Base-by-base conservation (phyloP, 2,888 invertebrate species). In the Apantesis nais region DNA sequence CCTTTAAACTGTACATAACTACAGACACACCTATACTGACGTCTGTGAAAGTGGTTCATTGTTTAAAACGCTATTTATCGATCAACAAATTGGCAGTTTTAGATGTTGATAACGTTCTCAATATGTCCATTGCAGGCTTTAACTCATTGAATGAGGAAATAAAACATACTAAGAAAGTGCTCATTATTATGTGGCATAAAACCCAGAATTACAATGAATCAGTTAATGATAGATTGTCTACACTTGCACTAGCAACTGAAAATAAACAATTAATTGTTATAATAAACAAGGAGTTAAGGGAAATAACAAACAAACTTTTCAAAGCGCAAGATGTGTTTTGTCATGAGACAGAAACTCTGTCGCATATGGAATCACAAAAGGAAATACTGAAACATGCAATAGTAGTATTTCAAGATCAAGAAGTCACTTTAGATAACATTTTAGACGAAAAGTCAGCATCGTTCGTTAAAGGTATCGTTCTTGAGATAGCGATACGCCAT, bases 11-110 rank as follows among this genome's bases (percentile, higher is more conserved):
- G 14, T 14, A 16, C n/a, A 48, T 74, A 0, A 12, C 72, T 4
- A 63, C 78, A 62, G 67, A 78, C 1, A 72, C n/a, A 31, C 63
- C 12, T 0, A 31, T 39, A 0, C 29, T 78, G 0, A 78, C 74
- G n/a, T 61, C 70, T 19, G n/a, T 66, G 11, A 78, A 78, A 70
- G 58, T 78, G 16, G 25, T 70, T 8, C 75, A 75, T 52, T 66
- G 31, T 16, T 66, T 69, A 12, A 64, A 25, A 44, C 5, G 44
- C 44, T 29, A 11, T 16, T 22, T 14, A 16, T 29, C 29, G 19
- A 58, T 48, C n/a, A 48, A 48, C 25, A 62, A 61, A 8, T 62
- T 44, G 5, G 31, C 62, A 1, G 34, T 67, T 4, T 9, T 67
- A 31, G 48, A 67, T 48, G 34, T 67, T 14, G 16, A 44, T 48